Percentiles rank a stretch among this genome's conserved stretches.
These are phyloP conservation scores for Phaedon cochleariae DNA, from an alignment of 2,888 invertebrate genomes.

Conservation along the genomic window DNA sequence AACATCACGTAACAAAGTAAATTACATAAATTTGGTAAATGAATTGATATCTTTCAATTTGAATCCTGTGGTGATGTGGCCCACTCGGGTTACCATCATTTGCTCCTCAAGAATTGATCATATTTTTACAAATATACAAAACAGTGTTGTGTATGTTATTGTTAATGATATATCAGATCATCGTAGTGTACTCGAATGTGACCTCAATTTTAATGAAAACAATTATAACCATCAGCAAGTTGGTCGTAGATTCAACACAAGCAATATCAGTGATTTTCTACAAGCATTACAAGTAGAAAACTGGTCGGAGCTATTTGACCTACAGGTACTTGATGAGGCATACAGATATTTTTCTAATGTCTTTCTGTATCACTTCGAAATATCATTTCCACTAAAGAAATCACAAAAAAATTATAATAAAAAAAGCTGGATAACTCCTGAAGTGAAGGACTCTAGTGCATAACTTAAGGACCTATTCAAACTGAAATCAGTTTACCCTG, in stretches of 20 bases:
- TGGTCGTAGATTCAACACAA: too few species aligned
- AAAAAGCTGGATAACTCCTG: conserved; percentile 2
- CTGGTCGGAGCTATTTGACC: neutral
- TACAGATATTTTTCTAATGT: neutral
- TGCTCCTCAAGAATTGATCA: conserved; percentile 8
- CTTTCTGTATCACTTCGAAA: conserved; percentile 3
- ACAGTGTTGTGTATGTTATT: neutral
- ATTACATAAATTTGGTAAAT: neutral
- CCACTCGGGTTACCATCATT: conserved; percentile 3
- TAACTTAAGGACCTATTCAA: neutral
- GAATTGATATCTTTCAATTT: neutral
- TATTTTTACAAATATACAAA: conserved; percentile 4
- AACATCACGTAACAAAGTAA: neutral
- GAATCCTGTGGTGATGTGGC: conserved; percentile 9
- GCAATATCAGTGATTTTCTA: neutral
- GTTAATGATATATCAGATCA: conserved; percentile 4
- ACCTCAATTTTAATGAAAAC: neutral
- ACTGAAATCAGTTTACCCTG: too few species aligned
- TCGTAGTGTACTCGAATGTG: neutral
- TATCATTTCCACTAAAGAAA: neutral
- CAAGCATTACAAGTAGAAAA: neutral
- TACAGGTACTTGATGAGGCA: neutral
- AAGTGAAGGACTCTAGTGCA: neutral
- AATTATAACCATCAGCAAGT: neutral
- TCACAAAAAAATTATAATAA: neutral